Conservation (phyloP, 2,888 invertebrate genomes). For the Leptopilina drosophilae region DNA sequence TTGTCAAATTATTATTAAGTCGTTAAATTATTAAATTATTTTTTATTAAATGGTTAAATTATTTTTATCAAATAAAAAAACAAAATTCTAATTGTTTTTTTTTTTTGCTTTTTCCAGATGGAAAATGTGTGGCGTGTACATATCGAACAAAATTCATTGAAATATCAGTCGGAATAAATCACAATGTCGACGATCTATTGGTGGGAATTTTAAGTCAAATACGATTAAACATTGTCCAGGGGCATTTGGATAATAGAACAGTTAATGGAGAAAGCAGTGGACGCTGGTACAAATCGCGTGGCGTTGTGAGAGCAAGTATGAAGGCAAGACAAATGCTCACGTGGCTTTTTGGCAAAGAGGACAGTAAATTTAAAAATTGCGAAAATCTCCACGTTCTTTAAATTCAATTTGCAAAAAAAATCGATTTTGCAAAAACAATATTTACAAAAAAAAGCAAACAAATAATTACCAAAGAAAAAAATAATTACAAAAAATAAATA, state of each 20-base stretch:
- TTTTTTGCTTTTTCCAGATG: slow-evolving; percentile 84
- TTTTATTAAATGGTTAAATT: too few relatives aligned
- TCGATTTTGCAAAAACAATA: not conserved
- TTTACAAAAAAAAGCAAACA: too few relatives aligned
- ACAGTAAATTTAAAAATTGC: slow-evolving; percentile 94
- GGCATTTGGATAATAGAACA: slow-evolving; percentile 78
- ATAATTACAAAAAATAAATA: too few relatives aligned
- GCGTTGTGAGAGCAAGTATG: slow-evolving; percentile 91
- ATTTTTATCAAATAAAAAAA: too few relatives aligned
- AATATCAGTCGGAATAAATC: slow-evolving; percentile 97
- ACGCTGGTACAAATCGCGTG: slow-evolving; percentile 91
- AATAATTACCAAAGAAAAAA: too few relatives aligned
- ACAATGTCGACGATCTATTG: slow-evolving; percentile 96
- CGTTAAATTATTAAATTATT: too few relatives aligned
- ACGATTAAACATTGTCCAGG: slow-evolving; percentile 84
- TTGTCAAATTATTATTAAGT: too few relatives aligned
- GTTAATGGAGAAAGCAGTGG: slow-evolving; percentile 58
- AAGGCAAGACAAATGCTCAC: slow-evolving; percentile 94
- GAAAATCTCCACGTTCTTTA: slow-evolving; percentile 92
- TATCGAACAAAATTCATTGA: slow-evolving; percentile 96
- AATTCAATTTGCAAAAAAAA: slow-evolving; percentile 66
- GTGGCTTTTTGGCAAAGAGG: slow-evolving; percentile 94
- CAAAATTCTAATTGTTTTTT: too few relatives aligned
- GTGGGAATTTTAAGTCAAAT: slow-evolving; percentile 96
- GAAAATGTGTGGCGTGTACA: slow-evolving; percentile 93